A percentile compares a stretch with the other conserved stretches of the same genome.
phyloP scores from a whole-genome alignment of 2,888 invertebrate species.

The Brachycybe producta region DNA sequence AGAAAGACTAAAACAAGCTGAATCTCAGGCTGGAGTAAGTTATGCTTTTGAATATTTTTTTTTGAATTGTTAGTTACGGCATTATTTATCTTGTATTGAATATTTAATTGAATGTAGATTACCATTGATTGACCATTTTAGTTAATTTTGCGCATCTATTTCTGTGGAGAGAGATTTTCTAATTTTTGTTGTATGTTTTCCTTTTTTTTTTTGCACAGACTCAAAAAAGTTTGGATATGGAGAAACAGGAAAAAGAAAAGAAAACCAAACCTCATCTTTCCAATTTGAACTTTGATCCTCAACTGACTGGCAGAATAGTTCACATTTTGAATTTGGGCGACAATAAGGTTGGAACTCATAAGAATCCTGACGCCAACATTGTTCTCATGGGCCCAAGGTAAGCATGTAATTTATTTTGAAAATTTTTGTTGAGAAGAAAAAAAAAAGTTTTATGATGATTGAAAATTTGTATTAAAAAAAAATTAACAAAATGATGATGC shows the following conservation, averaged over 20 bases:
- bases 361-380: conserved; percentile 34
- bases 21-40: conserved; percentile 24
- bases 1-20: conserved; percentile 29
- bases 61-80: no score
- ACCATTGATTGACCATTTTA: no score
- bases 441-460: conserved; percentile 1
- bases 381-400: conserved; percentile 40
- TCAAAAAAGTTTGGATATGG: conserved; percentile 16
- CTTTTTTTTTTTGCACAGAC: conserved; percentile 7
- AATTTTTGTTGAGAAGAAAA: not conserved
- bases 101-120: no score
- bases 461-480: no score
- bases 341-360: conserved; percentile 34
- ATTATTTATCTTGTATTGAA: no score
- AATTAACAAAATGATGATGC: not conserved
- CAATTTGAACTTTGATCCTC: conserved; percentile 44
- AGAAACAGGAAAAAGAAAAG: conserved; percentile 29
- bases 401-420: conserved; percentile 15
- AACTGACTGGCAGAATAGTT: conserved; percentile 40
- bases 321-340: conserved; percentile 38
- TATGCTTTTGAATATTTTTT: no score
- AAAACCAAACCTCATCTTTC: conserved; percentile 39
- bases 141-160: no score
- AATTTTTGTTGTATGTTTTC: not conserved
- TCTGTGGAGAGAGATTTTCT: no score